Base-by-base conservation (phyloP, 2,797 vertebrate species). In the Morus bassanus region DNA sequence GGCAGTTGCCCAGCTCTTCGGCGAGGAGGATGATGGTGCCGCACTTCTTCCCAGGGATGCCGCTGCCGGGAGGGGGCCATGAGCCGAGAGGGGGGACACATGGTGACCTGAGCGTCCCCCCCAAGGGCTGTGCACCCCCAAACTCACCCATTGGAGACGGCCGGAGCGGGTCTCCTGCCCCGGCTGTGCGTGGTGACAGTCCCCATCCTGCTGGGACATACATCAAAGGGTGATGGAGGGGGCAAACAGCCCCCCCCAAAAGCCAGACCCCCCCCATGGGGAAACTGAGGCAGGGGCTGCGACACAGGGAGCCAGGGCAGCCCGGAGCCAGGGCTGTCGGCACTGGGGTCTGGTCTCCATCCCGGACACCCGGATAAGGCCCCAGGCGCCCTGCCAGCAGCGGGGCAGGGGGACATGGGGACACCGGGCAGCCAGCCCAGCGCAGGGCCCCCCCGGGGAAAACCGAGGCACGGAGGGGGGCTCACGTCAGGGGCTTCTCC, bases 401-500 rank as follows among this genome's bases (percentile, higher is more conserved):
- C 18, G 16, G n/a, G 18, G 8, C 18, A 7, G 45, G 45, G 48
- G 48, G 48, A 25, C 48, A 28, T 25, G 19, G 60, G 56, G 35
- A 54, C 17, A 30, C 24, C 3, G 5, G 69, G 54, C 70, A 61
- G 41, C 35, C 59, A 31, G 53, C 86, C 78, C 25, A 6, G 72
- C 9, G 4, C 45, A 22, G 72, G 41, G 51, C 4, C n/a, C 35
- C 60, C 61, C 30, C 10, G 7, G 50, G 54, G 51, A 51, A 67
- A 39, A 50, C 35, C 13, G 64, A 45, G 46, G 59, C 59, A 81
- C 21, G 16, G 39, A 1, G 17, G 10, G 56, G 28, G 72, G 22
- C 99, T 99, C 97, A 99, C 99, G 96, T 99, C 81, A 99, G 98
- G 41, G 99, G 98, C 96, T 99, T 99, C 98, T 99, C 99, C 97